phyloP scores from a whole-genome alignment of 2,888 invertebrate genomes.

The Zygogramma bicolorata region DNA sequence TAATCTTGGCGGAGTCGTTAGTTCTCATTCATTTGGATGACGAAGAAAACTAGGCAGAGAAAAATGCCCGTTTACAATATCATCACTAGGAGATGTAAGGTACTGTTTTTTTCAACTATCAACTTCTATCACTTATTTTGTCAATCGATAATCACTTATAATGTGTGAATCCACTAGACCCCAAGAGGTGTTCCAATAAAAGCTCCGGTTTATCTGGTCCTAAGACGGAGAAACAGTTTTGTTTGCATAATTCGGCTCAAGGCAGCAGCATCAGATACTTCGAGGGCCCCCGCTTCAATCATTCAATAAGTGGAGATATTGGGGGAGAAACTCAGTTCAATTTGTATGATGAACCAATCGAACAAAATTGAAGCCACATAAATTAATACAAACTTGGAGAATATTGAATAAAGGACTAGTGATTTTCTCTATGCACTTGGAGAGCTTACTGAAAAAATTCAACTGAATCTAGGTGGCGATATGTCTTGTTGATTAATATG shows the following conservation, averaged over 20 bases:
- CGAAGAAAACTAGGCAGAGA: slow-evolving; percentile 52
- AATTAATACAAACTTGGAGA: too few species aligned
- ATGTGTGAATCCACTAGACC: too few species aligned
- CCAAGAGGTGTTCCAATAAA: too few species aligned
- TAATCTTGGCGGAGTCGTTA: slow-evolving; percentile 26
- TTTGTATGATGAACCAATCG: too few species aligned
- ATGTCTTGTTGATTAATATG: background rate
- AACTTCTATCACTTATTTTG: too few species aligned
- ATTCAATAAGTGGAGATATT: background rate
- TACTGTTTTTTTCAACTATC: slow-evolving; percentile 54
- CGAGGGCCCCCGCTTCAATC: background rate
- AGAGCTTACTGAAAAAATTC: too few species aligned
- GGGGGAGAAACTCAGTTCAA: background rate
- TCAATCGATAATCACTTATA: too few species aligned
- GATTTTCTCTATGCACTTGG: too few species aligned
- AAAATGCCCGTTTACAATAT: slow-evolving; percentile 74
- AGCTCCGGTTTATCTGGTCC: too few species aligned
- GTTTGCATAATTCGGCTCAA: background rate
- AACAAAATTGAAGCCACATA: too few species aligned
- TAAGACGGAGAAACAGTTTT: background rate
- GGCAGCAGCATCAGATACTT: background rate
- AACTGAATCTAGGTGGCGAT: too few species aligned
- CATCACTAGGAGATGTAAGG: slow-evolving; percentile 73
- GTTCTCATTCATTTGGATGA: slow-evolving; percentile 50
- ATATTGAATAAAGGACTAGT: too few species aligned